These are phyloP conservation scores for Camponotus pennsylvanicus DNA, from an alignment of 1,140 invertebrate genomes.

Conservation along the genomic window DNA sequence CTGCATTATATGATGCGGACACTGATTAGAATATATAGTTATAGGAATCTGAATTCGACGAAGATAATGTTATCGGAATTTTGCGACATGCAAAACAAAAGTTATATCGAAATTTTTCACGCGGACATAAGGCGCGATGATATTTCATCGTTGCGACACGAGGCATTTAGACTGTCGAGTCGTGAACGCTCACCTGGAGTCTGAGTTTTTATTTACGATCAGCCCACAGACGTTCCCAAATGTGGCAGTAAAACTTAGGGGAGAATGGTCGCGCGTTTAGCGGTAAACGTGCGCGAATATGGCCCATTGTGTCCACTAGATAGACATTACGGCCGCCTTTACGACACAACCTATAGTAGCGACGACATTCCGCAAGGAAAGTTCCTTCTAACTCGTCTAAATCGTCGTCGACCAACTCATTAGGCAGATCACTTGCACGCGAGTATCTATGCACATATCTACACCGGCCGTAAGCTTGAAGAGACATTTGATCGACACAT, in stretches of 20 bases:
- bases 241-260: conserved; percentile 42
- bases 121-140: conserved; percentile 1
- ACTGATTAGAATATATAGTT: conserved; percentile 9
- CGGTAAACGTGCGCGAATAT: conserved; percentile 40
- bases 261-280: conserved; percentile 40
- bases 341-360: conserved; percentile 22
- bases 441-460: conserved; percentile 22
- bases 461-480: background rate
- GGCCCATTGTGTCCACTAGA: conserved; percentile 55
- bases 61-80: background rate
- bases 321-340: conserved; percentile 48
- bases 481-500: conserved; percentile 46
- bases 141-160: conserved; percentile 31
- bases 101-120: background rate
- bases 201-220: conserved; percentile 62
- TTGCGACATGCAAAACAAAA: background rate
- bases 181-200: conserved; percentile 41
- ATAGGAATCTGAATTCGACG: background rate
- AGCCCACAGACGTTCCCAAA: conserved; percentile 26
- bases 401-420: conserved; percentile 33
- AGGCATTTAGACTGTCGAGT: conserved; percentile 29
- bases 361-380: conserved; percentile 14
- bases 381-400: conserved; percentile 30
- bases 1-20: background rate
- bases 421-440: conserved; percentile 22